Percentiles rank a stretch among this genome's conserved stretches.
phyloP scores from a whole-genome alignment of 2,797 vertebrate genomes.

The Yasuhikotakia modesta region DNA sequence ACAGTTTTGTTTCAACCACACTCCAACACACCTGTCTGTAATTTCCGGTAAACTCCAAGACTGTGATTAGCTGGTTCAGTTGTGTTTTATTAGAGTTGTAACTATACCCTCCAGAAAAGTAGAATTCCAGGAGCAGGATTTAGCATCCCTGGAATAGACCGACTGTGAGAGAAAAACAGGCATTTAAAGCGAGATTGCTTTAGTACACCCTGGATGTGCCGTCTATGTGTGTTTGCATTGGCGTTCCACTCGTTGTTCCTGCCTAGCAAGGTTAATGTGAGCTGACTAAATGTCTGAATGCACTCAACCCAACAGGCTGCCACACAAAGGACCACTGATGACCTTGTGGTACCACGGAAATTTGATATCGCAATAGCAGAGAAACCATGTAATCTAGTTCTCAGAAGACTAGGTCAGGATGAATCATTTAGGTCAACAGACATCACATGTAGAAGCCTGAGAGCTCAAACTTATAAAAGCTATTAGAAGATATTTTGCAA shows the following conservation, averaged over 20 bases:
- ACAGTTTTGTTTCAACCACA: not conserved
- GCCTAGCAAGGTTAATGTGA: constrained; percentile 54
- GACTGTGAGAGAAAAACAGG: not conserved
- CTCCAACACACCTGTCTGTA: not conserved
- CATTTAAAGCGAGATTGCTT: constrained; percentile 30
- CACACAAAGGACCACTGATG: constrained; percentile 46
- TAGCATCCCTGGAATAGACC: not conserved
- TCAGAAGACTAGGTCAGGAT: constrained; percentile 35
- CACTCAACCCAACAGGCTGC: constrained; percentile 49
- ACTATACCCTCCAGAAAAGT: not conserved
- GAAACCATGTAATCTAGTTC: constrained; percentile 13
- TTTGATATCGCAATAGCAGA: constrained; percentile 47
- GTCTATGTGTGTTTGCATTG: constrained; percentile 9
- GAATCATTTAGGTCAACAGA: constrained; percentile 11
- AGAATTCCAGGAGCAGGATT: not conserved
- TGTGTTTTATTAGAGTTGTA: not conserved
- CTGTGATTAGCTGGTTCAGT: not conserved
- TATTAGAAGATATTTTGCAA: no score
- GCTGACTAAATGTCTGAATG: constrained; percentile 52
- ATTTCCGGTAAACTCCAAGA: not conserved
- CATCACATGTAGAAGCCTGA: constrained; percentile 15
- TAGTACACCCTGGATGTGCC: not conserved
- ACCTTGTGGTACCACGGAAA: constrained; percentile 51
- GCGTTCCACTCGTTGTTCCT: constrained; percentile 25
- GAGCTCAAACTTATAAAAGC: not conserved